Conservation (phyloP, 2,888 invertebrate species). For the Serrognathus titanus region DNA sequence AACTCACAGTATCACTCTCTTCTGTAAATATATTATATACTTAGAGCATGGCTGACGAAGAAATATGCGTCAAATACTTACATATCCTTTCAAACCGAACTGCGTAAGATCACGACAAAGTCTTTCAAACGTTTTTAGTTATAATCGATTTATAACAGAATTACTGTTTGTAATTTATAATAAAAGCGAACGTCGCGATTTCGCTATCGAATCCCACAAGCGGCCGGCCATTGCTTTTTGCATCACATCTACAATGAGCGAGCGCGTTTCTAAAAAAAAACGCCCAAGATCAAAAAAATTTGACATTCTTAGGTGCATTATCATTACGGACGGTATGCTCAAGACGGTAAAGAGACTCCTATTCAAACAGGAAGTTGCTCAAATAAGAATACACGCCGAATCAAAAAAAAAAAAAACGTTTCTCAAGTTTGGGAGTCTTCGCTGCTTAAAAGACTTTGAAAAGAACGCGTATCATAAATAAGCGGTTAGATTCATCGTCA, state of each 20-base stretch:
- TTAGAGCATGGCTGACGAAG: slow-evolving; percentile 33
- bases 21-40: slow-evolving; percentile 35
- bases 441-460: slow-evolving; percentile 8
- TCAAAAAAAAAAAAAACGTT: slow-evolving; percentile 15
- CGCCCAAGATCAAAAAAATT: background rate
- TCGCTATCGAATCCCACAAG: no score
- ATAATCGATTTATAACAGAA: background rate
- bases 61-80: slow-evolving; percentile 31
- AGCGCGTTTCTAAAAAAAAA: background rate
- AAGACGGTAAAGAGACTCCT: slow-evolving; percentile 26
- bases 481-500: slow-evolving; percentile 20
- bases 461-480: slow-evolving; percentile 15
- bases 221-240: no score
- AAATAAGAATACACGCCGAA: slow-evolving; percentile 31
- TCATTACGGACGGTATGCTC: slow-evolving; percentile 11
- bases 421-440: slow-evolving; percentile 20
- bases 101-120: slow-evolving; percentile 6
- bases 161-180: background rate
- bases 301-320: background rate
- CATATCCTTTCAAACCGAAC: slow-evolving; percentile 31
- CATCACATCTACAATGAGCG: background rate
- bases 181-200: slow-evolving; percentile 11
- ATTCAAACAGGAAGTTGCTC: slow-evolving; percentile 41
- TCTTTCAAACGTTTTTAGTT: slow-evolving; percentile 6
- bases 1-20: slow-evolving; percentile 33